Conservation (phyloP, 1,140 invertebrate genomes). For the Polyergus mexicanus region DNA sequence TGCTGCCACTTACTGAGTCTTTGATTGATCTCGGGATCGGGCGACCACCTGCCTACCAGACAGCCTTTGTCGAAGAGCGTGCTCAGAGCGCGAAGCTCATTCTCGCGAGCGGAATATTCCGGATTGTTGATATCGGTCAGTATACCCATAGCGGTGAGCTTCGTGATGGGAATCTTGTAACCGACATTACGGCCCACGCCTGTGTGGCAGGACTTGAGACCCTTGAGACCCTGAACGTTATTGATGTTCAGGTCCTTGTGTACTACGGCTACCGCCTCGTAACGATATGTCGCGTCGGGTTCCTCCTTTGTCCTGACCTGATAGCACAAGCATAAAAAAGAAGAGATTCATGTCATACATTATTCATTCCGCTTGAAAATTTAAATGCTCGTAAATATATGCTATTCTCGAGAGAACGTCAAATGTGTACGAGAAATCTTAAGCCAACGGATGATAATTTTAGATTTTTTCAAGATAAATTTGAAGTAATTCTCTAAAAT, state of each 20-base stretch:
- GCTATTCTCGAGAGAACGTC: not conserved
- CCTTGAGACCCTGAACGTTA: conserved; percentile 89
- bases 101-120: conserved; percentile 90
- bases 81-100: conserved; percentile 91
- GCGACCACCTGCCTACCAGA: conserved; percentile 93
- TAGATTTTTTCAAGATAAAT: not conserved
- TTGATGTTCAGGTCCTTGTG: conserved; percentile 90
- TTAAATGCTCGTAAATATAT: not conserved
- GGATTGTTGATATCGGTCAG: conserved; percentile 90
- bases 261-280: conserved; percentile 92
- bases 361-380: not conserved
- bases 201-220: conserved; percentile 93
- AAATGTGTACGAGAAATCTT: not conserved
- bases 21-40: conserved; percentile 90
- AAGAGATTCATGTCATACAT: not conserved
- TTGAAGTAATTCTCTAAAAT: not conserved
- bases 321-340: not conserved
- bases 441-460: not conserved
- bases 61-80: conserved; percentile 92
- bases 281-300: conserved; percentile 89
- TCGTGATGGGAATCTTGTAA: conserved; percentile 92
- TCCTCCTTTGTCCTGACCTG: conserved; percentile 81
- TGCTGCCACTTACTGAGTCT: conserved; percentile 89
- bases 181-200: conserved; percentile 93
- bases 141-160: conserved; percentile 90